Base-by-base conservation (phyloP, 2,113 vertebrate species). In the Chaetodon auriga region DNA sequence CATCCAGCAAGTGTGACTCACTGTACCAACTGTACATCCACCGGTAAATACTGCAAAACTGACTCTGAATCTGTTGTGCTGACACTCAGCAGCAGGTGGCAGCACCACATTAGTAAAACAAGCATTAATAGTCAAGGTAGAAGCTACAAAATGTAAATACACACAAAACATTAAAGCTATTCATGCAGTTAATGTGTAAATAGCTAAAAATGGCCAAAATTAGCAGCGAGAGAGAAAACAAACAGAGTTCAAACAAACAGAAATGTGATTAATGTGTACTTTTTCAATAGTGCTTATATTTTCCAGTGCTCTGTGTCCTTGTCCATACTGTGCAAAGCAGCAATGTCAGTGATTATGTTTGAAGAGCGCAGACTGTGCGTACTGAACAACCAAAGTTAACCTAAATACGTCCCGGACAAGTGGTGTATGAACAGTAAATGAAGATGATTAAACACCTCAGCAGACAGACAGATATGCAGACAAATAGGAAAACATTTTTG, bases 81-180 rank as follows among this genome's bases (percentile, higher is more conserved):
- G 2, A 41, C 45, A 58, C 35, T 78, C 30, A 77, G 1, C 90
- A 92, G 81, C 70, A 94, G 93, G 86, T 78, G 93, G 93, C 91
- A 92, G 93, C 87, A 93, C 30, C 41, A 70, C 68, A 87, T 77
- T 49, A 82, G 19, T n/a, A 18, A 84, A 83, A 12, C 36, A 41
- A 13, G 77, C 25, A 66, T 58, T 21, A 14, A 38, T 10, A 8
- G 46, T 66, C 30, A 5, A 13, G 19, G 68, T 4, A 4, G 11
- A 12, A 16, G 12, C 45, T 43, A 10, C 7, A n/a, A n/a, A 1
- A 30, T 58, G 36, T 38, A 25, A 49, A 43, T 16, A 43, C 41
- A 69, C 4, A 51, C 46, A 66, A 54, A 54, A 68, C 19, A 60
- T 36, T 7, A 58, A n/a, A 49, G 15, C 54, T 30, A 6, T 15